These are phyloP conservation scores for Halisarca cf. caerulea DNA, from an alignment of 37 sponge, comb jelly and placozoan genomes.

Conservation along the genomic window DNA sequence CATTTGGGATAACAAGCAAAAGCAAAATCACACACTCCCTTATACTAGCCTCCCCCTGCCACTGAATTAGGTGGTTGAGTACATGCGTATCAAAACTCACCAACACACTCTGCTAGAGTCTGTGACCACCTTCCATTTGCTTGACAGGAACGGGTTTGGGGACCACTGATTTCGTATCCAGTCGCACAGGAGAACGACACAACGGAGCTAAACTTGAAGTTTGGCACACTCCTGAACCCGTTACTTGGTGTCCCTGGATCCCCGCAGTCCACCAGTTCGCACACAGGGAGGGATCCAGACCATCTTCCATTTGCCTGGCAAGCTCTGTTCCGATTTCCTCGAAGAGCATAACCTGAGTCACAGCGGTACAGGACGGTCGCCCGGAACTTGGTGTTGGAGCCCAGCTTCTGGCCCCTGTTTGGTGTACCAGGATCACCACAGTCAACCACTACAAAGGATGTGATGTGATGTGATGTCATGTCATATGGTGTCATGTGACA, in stretches of 20 bases:
- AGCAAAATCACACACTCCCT: too few species aligned
- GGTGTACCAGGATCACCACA: constrained; percentile 34
- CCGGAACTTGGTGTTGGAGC: neutral
- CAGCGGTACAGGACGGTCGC: neutral
- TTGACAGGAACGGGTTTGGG: constrained; percentile 18
- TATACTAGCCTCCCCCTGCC: too few species aligned
- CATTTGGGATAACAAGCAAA: too few species aligned
- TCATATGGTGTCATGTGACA: too few species aligned
- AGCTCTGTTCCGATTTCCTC: neutral
- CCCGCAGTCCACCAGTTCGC: constrained; percentile 42
- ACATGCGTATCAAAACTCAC: constrained; percentile 16
- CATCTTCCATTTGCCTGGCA: constrained; percentile 37
- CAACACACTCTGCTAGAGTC: constrained; percentile 18
- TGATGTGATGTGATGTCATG: too few species aligned
- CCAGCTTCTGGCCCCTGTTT: neutral
- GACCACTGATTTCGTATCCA: constrained; percentile 27
- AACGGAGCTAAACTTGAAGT: neutral
- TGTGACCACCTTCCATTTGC: constrained; percentile 29
- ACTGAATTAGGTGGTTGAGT: too few species aligned
- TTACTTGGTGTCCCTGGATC: constrained; percentile 54
- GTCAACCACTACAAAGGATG: neutral
- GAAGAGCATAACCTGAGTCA: constrained; percentile 2
- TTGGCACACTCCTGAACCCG: constrained; percentile 38
- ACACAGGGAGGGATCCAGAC: constrained; percentile 30
- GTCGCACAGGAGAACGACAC: neutral